These are phyloP conservation scores for Pomacea maculata DNA, from an alignment of 1,140 invertebrate genomes.

Conservation along the genomic window DNA sequence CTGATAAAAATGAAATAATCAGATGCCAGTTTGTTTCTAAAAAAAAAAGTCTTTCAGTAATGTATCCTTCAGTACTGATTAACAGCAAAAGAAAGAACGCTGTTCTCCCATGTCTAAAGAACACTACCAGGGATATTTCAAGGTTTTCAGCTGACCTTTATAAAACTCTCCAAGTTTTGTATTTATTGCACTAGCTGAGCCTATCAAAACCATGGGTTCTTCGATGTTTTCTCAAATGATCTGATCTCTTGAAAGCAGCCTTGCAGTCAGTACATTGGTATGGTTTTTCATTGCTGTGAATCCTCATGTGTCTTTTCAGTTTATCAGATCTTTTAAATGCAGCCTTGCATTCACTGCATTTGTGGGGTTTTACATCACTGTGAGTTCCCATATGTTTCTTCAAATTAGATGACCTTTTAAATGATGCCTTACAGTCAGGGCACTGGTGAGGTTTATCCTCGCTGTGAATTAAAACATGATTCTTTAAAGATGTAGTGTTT, in stretches of 20 bases:
- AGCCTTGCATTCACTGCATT: neutral
- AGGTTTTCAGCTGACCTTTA: no score
- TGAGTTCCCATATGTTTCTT: constrained; percentile 3
- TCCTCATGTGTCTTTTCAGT: neutral
- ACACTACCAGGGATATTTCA: no score
- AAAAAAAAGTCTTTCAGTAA: no score
- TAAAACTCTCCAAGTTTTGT: no score
- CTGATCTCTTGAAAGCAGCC: constrained; percentile 2
- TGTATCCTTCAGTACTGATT: no score
- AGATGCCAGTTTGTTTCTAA: no score
- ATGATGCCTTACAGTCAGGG: neutral
- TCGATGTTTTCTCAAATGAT: constrained; percentile 2
- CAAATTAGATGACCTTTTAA: neutral
- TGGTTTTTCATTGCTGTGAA: constrained; percentile 1
- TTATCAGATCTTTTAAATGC: neutral
- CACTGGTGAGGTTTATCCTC: constrained; percentile 1
- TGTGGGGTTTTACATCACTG: neutral
- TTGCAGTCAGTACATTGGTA: neutral
- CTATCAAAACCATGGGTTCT: neutral
- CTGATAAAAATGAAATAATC: no score
- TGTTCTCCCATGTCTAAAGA: no score
- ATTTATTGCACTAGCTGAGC: no score
- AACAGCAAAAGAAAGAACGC: no score
- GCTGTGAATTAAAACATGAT: neutral
- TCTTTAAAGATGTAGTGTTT: neutral